A percentile compares a stretch with the other conserved stretches of the same genome.
Conservation (phyloP, 2,113 vertebrate genomes). For the Aldabrachelys gigantea region DNA sequence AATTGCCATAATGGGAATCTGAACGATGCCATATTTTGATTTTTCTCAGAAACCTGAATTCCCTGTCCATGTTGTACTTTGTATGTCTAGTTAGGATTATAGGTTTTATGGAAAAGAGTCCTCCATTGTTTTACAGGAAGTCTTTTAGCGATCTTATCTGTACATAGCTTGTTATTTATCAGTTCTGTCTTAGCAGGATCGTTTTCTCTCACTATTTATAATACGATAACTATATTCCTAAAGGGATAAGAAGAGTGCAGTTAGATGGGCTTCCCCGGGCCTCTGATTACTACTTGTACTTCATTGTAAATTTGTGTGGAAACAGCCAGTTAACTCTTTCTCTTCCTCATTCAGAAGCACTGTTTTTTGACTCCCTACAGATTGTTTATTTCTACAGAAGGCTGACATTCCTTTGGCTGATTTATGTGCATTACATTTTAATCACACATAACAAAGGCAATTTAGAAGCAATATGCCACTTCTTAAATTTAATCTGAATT, state of each 20-base stretch:
- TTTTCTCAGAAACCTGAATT: neutral
- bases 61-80: neutral
- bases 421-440: neutral
- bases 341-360: neutral
- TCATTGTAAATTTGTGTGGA: neutral
- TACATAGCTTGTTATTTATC: neutral
- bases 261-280: neutral
- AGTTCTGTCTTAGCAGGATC: neutral
- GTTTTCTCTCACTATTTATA: slow-evolving; percentile 9
- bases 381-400: neutral
- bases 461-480: neutral
- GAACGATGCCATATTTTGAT: neutral
- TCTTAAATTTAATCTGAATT: neutral
- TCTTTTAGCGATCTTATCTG: neutral
- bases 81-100: neutral
- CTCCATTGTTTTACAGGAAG: slow-evolving; percentile 38
- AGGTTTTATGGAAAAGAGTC: slow-evolving; percentile 7
- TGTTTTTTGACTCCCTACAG: neutral
- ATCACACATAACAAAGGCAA: neutral
- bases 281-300: neutral
- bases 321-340: slow-evolving; percentile 5
- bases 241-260: neutral
- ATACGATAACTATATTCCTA: neutral
- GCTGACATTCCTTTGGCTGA: neutral
- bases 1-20: neutral